phyloP scores from a whole-genome alignment of 2,113 vertebrate species.

The Perca fluviatilis region DNA sequence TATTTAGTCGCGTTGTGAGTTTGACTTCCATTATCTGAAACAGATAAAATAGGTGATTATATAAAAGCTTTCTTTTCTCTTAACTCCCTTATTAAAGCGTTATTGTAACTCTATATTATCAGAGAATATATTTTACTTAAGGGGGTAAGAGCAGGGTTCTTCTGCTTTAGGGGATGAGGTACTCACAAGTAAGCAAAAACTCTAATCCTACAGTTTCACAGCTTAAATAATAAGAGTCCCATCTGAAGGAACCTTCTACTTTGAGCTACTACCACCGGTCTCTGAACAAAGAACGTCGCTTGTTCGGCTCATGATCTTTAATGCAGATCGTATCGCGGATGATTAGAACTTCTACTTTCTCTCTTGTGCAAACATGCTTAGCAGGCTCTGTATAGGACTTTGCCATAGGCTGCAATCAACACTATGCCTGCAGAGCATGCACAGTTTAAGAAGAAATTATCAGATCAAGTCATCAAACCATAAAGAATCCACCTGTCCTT shows the following conservation, averaged over 20 bases:
- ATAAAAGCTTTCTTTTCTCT: neutral
- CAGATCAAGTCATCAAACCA: conserved; percentile 57
- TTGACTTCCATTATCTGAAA: neutral
- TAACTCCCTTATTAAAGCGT: neutral
- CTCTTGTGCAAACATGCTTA: conserved; percentile 40
- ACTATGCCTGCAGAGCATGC: conserved; percentile 26
- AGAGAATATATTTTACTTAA: neutral
- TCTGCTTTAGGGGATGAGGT: neutral
- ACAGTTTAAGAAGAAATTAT: conserved; percentile 35
- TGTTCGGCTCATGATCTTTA: neutral
- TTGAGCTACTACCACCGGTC: neutral
- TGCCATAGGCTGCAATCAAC: conserved; percentile 34
- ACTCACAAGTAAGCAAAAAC: neutral
- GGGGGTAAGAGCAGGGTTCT: neutral
- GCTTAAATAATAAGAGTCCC: neutral
- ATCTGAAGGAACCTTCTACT: neutral
- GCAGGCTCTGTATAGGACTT: conserved; percentile 29
- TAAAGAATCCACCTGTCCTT: conserved; percentile 45
- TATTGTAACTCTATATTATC: conserved; percentile 2
- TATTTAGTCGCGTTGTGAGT: neutral
- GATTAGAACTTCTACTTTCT: conserved; percentile 27
- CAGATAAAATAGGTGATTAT: neutral
- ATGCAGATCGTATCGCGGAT: conserved; percentile 24
- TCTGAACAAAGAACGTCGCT: neutral
- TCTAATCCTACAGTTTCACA: neutral